phyloP scores from a whole-genome alignment of 1,140 invertebrate genomes.

The Coptotermes formosanus region DNA sequence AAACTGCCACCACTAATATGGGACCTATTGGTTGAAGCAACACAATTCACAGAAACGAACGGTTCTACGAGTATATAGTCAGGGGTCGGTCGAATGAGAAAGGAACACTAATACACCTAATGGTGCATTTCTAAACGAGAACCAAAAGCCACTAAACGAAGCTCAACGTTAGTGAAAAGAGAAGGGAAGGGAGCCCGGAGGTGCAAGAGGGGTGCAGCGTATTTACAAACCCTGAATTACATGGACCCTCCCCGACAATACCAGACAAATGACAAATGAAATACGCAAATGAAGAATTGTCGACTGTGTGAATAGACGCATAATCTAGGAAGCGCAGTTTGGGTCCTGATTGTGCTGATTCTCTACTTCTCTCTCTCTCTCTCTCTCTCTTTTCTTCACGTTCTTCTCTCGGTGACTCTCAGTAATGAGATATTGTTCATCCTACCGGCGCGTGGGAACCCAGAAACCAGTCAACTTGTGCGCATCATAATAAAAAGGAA shows the following conservation, averaged over 20 bases:
- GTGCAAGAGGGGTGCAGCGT: constrained; percentile 4
- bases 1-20: neutral
- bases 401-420: constrained; percentile 30
- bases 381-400: neutral
- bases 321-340: constrained; percentile 37
- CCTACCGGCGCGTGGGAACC: constrained; percentile 27
- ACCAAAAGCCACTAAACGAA: constrained; percentile 29
- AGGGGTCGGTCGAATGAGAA: neutral
- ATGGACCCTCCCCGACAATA: constrained; percentile 44
- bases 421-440: constrained; percentile 45
- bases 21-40: neutral
- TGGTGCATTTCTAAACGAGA: constrained; percentile 33
- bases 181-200: neutral
- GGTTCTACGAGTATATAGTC: neutral
- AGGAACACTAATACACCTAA: constrained; percentile 29
- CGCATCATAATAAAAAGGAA: neutral
- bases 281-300: constrained; percentile 57
- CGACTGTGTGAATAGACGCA: constrained; percentile 46
- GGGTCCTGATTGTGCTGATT: constrained; percentile 42
- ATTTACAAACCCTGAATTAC: constrained; percentile 32
- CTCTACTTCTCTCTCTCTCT: neutral
- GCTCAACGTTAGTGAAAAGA: neutral
- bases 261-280: constrained; percentile 50
- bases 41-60: constrained; percentile 28
- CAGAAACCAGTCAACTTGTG: constrained; percentile 7